Percentiles rank a stretch among this genome's conserved stretches.
These are phyloP conservation scores for Dunckerocampus dactyliophorus DNA, from an alignment of 2,113 vertebrate genomes.

Conservation along the genomic window DNA sequence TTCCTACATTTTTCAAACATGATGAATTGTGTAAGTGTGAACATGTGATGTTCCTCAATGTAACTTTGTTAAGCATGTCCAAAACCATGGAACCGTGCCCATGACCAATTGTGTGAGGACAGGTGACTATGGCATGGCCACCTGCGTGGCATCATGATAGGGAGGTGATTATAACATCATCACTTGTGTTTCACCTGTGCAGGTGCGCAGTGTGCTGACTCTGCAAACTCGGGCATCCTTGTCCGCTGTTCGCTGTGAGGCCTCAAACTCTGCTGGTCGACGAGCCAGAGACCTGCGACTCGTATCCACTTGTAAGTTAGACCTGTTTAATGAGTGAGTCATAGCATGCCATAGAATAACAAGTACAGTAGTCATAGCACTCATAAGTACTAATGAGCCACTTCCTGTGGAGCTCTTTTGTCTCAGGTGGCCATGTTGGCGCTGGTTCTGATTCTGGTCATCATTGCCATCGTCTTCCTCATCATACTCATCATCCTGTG, in stretches of 20 bases:
- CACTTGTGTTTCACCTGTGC: constrained; percentile 22
- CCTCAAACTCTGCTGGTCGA: constrained; percentile 75
- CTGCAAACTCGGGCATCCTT: constrained; percentile 72
- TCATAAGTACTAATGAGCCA: not conserved
- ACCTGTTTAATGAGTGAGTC: not conserved
- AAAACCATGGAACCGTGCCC: too few relatives aligned
- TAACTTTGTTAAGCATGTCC: not conserved
- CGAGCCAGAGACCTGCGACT: constrained; percentile 79
- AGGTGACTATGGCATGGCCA: not conserved
- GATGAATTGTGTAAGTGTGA: too few relatives aligned
- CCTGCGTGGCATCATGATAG: too few relatives aligned
- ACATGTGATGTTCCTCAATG: too few relatives aligned
- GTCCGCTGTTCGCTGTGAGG: constrained; percentile 78
- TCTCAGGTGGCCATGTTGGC: constrained; percentile 86
- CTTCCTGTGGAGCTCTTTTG: constrained; percentile 70
- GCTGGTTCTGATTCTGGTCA: constrained; percentile 82
- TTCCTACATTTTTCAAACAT: too few relatives aligned
- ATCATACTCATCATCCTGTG: constrained; percentile 87
- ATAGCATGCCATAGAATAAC: not conserved
- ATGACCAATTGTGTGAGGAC: not conserved
- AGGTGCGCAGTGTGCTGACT: constrained; percentile 80
- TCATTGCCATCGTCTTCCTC: constrained; percentile 81
- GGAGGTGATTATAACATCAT: too few relatives aligned
- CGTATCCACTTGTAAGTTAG: constrained; percentile 71
- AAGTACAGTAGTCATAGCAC: not conserved